phyloP scores from a whole-genome alignment of 2,113 vertebrate genomes.

The Myocastor coypus region DNA sequence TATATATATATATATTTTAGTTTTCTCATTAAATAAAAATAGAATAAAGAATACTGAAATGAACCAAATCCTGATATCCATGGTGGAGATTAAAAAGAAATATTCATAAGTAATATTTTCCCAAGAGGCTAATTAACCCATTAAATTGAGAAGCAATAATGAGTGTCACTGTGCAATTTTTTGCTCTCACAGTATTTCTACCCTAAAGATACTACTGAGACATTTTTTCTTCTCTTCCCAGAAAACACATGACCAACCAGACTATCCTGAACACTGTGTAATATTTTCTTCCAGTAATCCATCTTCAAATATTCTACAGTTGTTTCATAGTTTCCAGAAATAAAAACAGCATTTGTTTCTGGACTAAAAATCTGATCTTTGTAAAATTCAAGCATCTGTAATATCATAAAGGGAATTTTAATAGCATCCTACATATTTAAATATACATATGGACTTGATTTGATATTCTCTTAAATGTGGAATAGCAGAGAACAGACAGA shows the following conservation, averaged over 20 bases:
- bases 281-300: background rate
- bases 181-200: background rate
- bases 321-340: constrained; percentile 41
- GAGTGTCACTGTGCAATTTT: background rate
- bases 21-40: background rate
- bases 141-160: background rate
- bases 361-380: background rate
- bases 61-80: background rate
- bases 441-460: constrained; percentile 46
- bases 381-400: constrained; percentile 19
- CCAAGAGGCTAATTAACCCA: background rate
- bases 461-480: constrained; percentile 58
- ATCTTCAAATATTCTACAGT: constrained; percentile 5
- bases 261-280: background rate
- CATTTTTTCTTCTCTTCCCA: background rate
- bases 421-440: constrained; percentile 66
- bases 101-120: background rate
- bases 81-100: background rate
- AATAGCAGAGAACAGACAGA: constrained; percentile 18
- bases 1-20: too few species aligned
- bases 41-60: background rate
- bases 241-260: background rate
- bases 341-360: background rate
- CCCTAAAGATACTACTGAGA: background rate
- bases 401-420: constrained; percentile 36